A percentile compares a stretch with the other conserved stretches of the same genome.
Evolutionary conservation across 2,888 invertebrate genomes (phyloP).

Genomic region (Cryptocephalus primarius): DNA sequence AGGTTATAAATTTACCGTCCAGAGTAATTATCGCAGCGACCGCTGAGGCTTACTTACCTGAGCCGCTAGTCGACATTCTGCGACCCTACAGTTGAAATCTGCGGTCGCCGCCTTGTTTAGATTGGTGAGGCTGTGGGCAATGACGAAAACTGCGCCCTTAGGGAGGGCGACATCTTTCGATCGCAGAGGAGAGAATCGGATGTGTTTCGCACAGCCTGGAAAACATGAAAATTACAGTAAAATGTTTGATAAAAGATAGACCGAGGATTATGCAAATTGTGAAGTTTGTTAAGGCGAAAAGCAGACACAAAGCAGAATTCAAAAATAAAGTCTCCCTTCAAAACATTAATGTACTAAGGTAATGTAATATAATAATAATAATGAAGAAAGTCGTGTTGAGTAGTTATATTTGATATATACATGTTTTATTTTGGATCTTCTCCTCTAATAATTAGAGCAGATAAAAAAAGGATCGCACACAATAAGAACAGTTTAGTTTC

Average conservation of each 20-base stretch:
- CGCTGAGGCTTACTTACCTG: constrained; percentile 46
- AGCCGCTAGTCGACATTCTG: constrained; percentile 88
- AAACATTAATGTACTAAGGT: no score
- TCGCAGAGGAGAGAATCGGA: constrained; percentile 83
- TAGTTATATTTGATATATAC: no score
- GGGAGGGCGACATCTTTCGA: constrained; percentile 74
- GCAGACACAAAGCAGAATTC: no score
- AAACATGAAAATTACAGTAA: constrained; percentile 7
- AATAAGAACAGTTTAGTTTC: no score
- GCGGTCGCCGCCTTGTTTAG: constrained; percentile 90
- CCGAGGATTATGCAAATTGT: neutral
- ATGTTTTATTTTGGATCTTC: no score
- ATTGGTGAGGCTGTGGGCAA: constrained; percentile 80
- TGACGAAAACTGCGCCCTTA: constrained; percentile 74
- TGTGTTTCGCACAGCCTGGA: constrained; percentile 74
- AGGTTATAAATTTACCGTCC: no score
- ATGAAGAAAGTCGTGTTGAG: no score
- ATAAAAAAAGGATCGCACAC: no score
- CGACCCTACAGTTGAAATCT: constrained; percentile 86
- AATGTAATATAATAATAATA: no score
- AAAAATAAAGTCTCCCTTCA: no score
- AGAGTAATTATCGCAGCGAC: no score
- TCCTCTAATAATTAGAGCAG: no score
- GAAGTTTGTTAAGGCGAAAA: neutral
- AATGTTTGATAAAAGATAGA: neutral